Evolutionary conservation across 2,888 invertebrate species (phyloP), one percentile per base, ranked within the genome.

Genomic region (Cactoblastis cactorum): DNA sequence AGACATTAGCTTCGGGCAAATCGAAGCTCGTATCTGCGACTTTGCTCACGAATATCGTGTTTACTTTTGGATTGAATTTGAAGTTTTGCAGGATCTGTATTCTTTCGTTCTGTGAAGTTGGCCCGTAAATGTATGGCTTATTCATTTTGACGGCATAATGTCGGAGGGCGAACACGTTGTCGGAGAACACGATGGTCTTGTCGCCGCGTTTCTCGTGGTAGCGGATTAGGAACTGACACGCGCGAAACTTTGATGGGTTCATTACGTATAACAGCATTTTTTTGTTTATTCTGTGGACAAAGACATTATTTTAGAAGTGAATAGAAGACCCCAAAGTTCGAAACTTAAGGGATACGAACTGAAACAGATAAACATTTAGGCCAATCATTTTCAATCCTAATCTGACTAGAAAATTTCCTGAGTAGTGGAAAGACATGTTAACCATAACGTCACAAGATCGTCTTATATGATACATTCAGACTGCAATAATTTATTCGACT

Each of bases 11-110:
- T 84, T 99, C 99, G 0, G 99, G 99, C 72, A 99, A 91, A 92
- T 99, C 99, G 80, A 99, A 99, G 50, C 98, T 99, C 0, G 99
- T 99, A 75, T 99, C 99, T 0, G 99, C 99, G 5, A 99, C 98
- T 92, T 99, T 99, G 66, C 98, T 98, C 52, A 99, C 99, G 80
- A 99, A 99, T 71, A 99, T 99, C 0, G 99, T 99, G 80, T 98
- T 99, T 56, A 97, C 98, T 92, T 98, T 98, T 0, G 96, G 97
- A 79, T 99, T 99, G 74, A 97, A 98, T 81, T 99, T 98, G 84
- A 99, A 99, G 81, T 99, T 99, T 87, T 99, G 98, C 54, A 99
- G 89, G 67, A 99, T 99, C 83, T 98, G 98, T 77, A 99, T 97
- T 68, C 99, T 91, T 80, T 99, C 99, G 63, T 93, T 95, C 88